These are phyloP conservation scores for Anniella stebbinsi DNA, from an alignment of 2,797 vertebrate species.

Conservation along the genomic window DNA sequence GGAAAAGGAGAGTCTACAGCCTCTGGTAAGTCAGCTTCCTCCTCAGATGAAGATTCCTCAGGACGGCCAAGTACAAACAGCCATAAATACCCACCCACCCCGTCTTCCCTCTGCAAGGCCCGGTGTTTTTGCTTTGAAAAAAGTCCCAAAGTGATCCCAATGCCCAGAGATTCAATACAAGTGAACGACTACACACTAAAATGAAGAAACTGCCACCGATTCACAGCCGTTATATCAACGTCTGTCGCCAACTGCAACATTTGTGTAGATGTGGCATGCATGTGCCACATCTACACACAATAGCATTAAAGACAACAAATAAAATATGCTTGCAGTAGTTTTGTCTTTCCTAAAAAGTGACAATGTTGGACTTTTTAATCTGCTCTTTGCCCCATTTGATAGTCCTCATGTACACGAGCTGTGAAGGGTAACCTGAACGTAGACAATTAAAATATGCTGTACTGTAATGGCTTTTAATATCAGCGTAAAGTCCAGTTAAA, in stretches of 20 bases:
- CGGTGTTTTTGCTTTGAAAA: conserved; percentile 21
- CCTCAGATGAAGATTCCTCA: too few species aligned
- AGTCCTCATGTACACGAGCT: conserved; percentile 24
- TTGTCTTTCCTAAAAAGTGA: neutral
- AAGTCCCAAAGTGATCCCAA: neutral
- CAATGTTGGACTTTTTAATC: conserved; percentile 56
- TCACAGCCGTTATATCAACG: conserved; percentile 24
- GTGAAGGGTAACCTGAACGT: neutral
- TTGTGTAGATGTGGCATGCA: neutral
- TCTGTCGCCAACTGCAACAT: conserved; percentile 17
- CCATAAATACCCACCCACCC: neutral
- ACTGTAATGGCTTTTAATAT: accelerated
- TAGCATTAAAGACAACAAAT: conserved; percentile 36
- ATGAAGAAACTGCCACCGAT: conserved; percentile 16
- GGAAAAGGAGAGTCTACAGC: too few species aligned
- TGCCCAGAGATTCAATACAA: conserved; percentile 6
- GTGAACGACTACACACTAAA: neutral
- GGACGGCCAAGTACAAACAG: too few species aligned
- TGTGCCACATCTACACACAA: neutral
- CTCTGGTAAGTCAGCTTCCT: too few species aligned
- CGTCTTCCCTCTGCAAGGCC: neutral
- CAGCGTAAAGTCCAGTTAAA: conserved; percentile 12
- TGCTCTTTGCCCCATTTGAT: conserved; percentile 54
- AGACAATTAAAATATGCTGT: neutral
- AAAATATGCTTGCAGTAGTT: conserved; percentile 40